Evolutionary conservation across 2,113 vertebrate species (phyloP), one percentile per base, ranked within the genome.

Genomic region (Callaeas wilsoni): DNA sequence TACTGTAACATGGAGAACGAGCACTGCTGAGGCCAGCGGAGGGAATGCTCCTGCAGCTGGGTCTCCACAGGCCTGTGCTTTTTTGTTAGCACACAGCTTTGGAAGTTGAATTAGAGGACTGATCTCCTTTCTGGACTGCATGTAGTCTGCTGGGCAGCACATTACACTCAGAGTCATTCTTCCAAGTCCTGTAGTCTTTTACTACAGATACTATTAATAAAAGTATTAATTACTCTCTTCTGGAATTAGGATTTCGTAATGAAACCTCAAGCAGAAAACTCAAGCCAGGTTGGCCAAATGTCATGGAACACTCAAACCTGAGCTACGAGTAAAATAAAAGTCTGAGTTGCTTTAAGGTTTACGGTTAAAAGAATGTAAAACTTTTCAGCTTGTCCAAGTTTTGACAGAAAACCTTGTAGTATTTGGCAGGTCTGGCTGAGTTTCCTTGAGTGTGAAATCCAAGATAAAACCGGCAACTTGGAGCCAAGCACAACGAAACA

Each of bases 371-470:
- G 94, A 91, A 93, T 80, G 84, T 95, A 32, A 80, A 91, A 96
- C 70, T 94, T 95, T 90, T 63, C 82, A 90, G 91, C 92, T 88
- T 90, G 89, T 95, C 95, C 91, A 85, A 96, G 85, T 95, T 96
- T 93, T 97, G 94, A 95, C 93, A 94, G 94, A 65, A 95, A 94
- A 74, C 91, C 76, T 83, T 65, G 89, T 70, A 79, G 89, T n/a
- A 46, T 90, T 91, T 95, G 95, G 91, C 95, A 96, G 91, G 79
- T 87, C 87, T 76, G 78, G 67, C 67, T 88, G 82, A 67, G 63
- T 94, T 96, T 90, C 90, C 73, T 68, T 80, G 80, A 75, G 90
- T 96, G 93, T 86, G 90, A 96, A 94, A 94, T 37, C 47, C 79
- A 82, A 53, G 94, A 90, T 88, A 92, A 92, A 96, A 87, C 88